Evolutionary conservation across 2,888 invertebrate genomes (phyloP).

Genomic region (Monoplex corrugatus): DNA sequence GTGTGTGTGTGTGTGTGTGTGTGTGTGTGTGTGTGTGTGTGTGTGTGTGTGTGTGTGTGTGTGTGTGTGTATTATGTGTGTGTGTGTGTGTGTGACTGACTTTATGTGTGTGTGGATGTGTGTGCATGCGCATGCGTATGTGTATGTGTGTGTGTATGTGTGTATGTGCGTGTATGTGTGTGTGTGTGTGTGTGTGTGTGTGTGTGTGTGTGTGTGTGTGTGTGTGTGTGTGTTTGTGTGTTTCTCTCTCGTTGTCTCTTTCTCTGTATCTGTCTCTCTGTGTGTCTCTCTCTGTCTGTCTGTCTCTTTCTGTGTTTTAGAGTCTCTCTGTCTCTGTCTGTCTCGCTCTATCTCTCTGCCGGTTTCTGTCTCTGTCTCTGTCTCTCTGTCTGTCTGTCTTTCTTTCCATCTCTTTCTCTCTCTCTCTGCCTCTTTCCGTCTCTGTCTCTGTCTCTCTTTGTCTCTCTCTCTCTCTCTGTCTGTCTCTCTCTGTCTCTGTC

Average conservation of each 20-base stretch:
- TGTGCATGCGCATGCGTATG: conserved; percentile 10
- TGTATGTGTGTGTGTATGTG: conserved; percentile 11
- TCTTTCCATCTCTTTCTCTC: too few species aligned
- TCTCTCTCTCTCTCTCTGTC: too few species aligned
- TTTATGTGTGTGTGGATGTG: conserved; percentile 16
- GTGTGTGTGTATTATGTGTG: neutral
- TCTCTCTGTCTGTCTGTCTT: too few species aligned
- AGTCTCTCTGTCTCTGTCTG: neutral
- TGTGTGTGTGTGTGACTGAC: conserved; percentile 16
- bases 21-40: conserved; percentile 6
- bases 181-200: neutral
- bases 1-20: neutral
- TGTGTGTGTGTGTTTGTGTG: conserved; percentile 28
- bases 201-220: conserved; percentile 6
- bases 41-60: conserved; percentile 20
- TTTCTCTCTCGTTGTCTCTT: neutral
- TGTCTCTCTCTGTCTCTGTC: too few species aligned
- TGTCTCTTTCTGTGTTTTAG: neutral
- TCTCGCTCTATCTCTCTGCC: too few species aligned
- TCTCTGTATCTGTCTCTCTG: neutral
- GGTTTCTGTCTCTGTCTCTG: too few species aligned
- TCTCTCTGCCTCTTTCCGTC: too few species aligned
- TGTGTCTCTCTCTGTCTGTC: neutral
- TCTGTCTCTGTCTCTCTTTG: too few species aligned
- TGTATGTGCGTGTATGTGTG: neutral